Percentiles rank a stretch among this genome's conserved stretches.
Conservation (phyloP, 2,113 vertebrate genomes). For the human region GRCh38 chr2:122460001-122460500, state of each 20-base stretch:
- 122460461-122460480: background rate
- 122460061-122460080: slow-evolving; percentile 36
- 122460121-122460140: slow-evolving; percentile 26
- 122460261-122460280: slow-evolving; percentile 30
- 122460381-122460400: background rate
- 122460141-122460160: background rate
- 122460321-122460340: background rate
- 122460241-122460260: background rate
- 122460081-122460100: slow-evolving; percentile 26
- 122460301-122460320: background rate
- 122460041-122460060: slow-evolving; percentile 15
- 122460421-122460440: background rate
- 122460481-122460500: background rate
- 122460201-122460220: slow-evolving; percentile 52
- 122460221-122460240: slow-evolving; percentile 31
- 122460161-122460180: slow-evolving; percentile 55
- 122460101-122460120: slow-evolving; percentile 18
- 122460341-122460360: background rate
- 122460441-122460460: background rate
- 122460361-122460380: background rate
- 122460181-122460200: slow-evolving; percentile 58
- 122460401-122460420: background rate
- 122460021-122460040: background rate
- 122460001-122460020: slow-evolving; percentile 54
- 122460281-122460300: background rate